These are phyloP conservation scores for Pomacea maculata DNA, from an alignment of 1,140 invertebrate species.

Conservation along the genomic window DNA sequence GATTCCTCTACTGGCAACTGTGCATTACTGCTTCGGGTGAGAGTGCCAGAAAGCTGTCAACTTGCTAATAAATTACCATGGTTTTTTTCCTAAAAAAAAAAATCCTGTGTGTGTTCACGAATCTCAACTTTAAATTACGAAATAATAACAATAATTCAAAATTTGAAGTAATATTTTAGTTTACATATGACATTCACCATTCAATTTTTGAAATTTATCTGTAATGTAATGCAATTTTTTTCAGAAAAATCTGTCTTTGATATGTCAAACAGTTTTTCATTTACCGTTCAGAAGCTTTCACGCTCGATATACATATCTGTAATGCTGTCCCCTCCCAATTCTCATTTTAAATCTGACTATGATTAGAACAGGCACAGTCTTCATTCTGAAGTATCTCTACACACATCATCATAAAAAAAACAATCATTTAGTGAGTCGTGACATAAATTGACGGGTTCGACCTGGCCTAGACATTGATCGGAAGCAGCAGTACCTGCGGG, in stretches of 20 bases:
- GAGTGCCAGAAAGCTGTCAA: background rate
- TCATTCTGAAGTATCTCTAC: background rate
- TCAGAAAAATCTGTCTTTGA: background rate
- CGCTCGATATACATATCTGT: background rate
- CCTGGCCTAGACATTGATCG: no score
- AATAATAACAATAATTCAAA: background rate
- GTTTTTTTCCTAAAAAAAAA: background rate
- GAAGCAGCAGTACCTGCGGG: no score
- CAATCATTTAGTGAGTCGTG: no score
- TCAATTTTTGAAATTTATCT: background rate
- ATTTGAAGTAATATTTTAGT: background rate
- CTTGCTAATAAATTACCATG: background rate
- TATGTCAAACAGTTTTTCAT: background rate
- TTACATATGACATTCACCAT: background rate
- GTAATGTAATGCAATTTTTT: background rate
- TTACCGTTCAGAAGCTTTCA: background rate
- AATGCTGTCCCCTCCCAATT: background rate
- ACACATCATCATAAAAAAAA: no score
- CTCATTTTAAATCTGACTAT: no score
- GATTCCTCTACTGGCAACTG: constrained; percentile 61
- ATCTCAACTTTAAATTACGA: background rate
- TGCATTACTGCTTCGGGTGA: constrained; percentile 71
- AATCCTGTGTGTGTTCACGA: background rate
- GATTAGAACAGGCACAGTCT: background rate
- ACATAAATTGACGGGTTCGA: no score